Conservation (phyloP, 2,113 vertebrate species). For the Caretta caretta region DNA sequence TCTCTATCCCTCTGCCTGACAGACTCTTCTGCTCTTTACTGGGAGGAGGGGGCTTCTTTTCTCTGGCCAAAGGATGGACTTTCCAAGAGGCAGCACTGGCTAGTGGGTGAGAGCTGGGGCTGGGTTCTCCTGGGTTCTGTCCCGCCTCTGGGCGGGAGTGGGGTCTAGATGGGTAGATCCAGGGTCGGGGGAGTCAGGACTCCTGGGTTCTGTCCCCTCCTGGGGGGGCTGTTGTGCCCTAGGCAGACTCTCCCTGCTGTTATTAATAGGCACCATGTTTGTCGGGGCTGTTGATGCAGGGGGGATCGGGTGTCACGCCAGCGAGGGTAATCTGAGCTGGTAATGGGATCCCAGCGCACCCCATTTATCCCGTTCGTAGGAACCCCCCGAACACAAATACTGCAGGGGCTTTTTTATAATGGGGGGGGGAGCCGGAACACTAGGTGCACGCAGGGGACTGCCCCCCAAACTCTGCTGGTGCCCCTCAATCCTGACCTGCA, state of each 20-base stretch:
- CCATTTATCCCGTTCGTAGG: slow-evolving; percentile 14
- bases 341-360: neutral
- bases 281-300: neutral
- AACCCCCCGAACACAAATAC: neutral
- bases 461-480: neutral
- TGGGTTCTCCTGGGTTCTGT: neutral
- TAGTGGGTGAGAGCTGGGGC: neutral
- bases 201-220: neutral
- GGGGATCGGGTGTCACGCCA: neutral
- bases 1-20: neutral
- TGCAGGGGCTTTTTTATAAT: neutral
- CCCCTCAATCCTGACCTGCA: neutral
- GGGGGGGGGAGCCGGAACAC: neutral
- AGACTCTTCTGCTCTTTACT: neutral
- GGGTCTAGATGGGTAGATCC: neutral
- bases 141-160: neutral
- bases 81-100: neutral
- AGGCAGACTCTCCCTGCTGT: neutral
- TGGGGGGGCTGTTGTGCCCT: neutral
- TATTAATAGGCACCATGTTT: slow-evolving; percentile 21
- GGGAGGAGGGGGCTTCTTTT: neutral
- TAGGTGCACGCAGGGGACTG: neutral
- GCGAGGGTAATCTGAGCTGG: neutral
- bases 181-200: neutral
- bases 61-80: neutral